Base-by-base conservation (phyloP, 2,797 vertebrate genomes). In the Salmo trutta region DNA sequence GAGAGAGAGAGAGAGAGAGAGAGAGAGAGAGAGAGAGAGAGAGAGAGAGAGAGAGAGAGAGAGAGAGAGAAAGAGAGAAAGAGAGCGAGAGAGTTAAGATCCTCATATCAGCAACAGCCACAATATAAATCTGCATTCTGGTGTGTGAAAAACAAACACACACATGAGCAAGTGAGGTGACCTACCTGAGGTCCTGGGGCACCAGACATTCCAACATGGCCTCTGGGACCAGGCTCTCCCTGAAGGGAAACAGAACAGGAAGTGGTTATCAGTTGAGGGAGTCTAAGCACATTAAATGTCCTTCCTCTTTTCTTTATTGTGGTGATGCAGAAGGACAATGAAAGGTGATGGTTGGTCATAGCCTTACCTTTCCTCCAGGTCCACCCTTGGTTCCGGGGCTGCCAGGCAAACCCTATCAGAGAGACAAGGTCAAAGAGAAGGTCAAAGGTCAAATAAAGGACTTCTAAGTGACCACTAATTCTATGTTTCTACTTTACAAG, bases 331-430 rank as follows among this genome's bases (percentile, higher is more conserved):
- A 1, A 36, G 51, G 69, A 56, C 52, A 68, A 33, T 21, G 29
- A 14, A 56, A 36, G 59, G 36, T 3, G 1, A 52, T 12, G 17
- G 19, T 19, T 4, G 4, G 12, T n/a, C 75, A 75, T 78, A 68
- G 41, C 56, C 87, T 84, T 87, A 98, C 98, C 95, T 95, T 96
- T 53, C 84, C 89, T 83, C 97, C 98, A 54, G 95, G 74, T 73
- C 94, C 96, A 71, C 98, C 98, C 93, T 98, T 99, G 75, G 93
- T 82, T 5, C 98, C 98, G 0, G 98, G 95, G 75, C 96, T 95
- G 4, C 98, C 98, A 0, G 97, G 95, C 86, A 99, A 94, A 70
- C 98, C 98, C 98, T 99, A 56, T 0, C 65, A 47, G 41, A 47
- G 10, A 47, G 10, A 47, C 41, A 47, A 47, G 10, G 10, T 80